Base-by-base conservation (phyloP, 2,113 vertebrate species). In the Leptocoma aspasia region DNA sequence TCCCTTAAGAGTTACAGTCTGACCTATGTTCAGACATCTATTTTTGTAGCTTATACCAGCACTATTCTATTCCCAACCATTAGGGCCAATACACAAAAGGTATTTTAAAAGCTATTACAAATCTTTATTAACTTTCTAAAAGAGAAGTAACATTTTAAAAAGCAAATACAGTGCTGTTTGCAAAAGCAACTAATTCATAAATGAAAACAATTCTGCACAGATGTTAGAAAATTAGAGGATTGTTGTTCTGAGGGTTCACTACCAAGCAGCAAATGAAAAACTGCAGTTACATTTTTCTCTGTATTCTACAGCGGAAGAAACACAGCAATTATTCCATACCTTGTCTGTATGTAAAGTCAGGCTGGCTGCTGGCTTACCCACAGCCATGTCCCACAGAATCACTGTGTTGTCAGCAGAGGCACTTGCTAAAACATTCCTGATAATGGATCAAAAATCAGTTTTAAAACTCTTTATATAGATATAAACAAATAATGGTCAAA, bases 401-500 rank as follows among this genome's bases (percentile, higher is more conserved):
- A 99, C 98, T 0, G 98, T 98, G 33, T 96, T 97, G 69, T 99
- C 99, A 35, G 99, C 99, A 47, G 99, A 99, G 0, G 98, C 99
- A 66, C 99, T 99, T 83, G 98, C 99, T 95, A 99, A 97, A 91
- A 99, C 99, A 3, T 99, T 99, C 97, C 99, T 99, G 72, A 78
- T 6, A 84, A 81, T 3, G 50, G 12, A 78, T 44, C 4, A 75
- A 56, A 85, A 83, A 12, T 3, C 39, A 70, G 24, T 57, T 66
- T 81, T 59, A 23, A 73, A 81, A 71, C 30, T 37, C 41, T 52
- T 83, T 41, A 42, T 11, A 47, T 2, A 59, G 35, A 54, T 39
- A 16, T 11, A 66, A 90, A 79, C 8, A 91, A 90, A 81, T 30
- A 75, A 84, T 10, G 4, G 23, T 19, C 13, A 70, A 64, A 63